A percentile compares a stretch with the other conserved stretches of the same genome.
phyloP scores from a whole-genome alignment of 2,797 vertebrate species.

The Rhabdomys pumilio region DNA sequence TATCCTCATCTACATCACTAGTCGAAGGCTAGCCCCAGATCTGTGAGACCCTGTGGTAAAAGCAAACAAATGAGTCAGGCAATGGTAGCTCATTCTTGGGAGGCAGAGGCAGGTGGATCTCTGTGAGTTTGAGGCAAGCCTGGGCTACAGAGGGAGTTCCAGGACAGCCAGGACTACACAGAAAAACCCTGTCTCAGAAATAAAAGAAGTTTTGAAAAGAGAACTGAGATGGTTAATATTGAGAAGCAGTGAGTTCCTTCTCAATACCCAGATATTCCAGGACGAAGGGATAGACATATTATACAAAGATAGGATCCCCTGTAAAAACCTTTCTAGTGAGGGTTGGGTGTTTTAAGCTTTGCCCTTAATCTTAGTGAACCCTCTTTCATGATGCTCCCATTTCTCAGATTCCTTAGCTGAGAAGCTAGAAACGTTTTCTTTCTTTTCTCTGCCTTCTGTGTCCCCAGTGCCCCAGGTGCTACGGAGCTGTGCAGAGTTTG shows the following conservation, averaged over 20 bases:
- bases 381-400: not conserved
- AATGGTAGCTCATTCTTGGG: not conserved
- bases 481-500: conserved; percentile 94
- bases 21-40: not conserved
- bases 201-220: not conserved
- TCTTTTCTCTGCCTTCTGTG: not conserved
- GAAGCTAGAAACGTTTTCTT: not conserved
- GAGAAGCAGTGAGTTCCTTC: not conserved
- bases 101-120: not conserved
- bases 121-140: not conserved
- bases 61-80: not conserved
- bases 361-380: not conserved
- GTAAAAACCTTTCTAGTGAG: not conserved
- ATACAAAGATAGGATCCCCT: not conserved
- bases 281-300: not conserved
- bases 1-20: not conserved
- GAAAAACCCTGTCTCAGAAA: not conserved
- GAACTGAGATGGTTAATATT: not conserved
- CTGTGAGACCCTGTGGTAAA: not conserved
- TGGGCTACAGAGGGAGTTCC: not conserved
- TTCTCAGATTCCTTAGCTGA: not conserved
- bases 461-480: conserved; percentile 95
- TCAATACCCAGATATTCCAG: not conserved
- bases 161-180: not conserved
- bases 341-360: not conserved